Conservation (phyloP, 1,140 invertebrate genomes). For the Atta cephalotes region DNA sequence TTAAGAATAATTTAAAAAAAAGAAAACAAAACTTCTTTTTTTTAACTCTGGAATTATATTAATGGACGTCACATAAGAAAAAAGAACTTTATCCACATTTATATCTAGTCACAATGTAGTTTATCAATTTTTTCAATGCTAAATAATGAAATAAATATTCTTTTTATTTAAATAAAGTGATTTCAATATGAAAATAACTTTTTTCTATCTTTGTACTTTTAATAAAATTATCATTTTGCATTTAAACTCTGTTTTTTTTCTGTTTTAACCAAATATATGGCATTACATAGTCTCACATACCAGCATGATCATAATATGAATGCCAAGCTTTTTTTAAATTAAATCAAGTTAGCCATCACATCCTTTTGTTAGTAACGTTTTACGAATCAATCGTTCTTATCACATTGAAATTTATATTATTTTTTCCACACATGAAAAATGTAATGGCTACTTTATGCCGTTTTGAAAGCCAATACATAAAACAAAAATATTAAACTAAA, state of each 20-base stretch:
- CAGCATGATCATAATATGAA: slow-evolving; percentile 24
- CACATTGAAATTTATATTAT: slow-evolving; percentile 43
- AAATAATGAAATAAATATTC: slow-evolving; percentile 50
- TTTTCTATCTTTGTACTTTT: slow-evolving; percentile 46
- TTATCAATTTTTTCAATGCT: slow-evolving; percentile 39
- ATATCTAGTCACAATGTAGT: slow-evolving; percentile 37
- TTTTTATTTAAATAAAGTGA: slow-evolving; percentile 41
- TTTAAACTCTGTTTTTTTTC: slow-evolving; percentile 7
- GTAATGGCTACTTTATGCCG: slow-evolving; percentile 58
- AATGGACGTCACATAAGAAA: slow-evolving; percentile 47
- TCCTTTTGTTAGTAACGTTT: slow-evolving; percentile 13
- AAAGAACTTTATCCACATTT: slow-evolving; percentile 48
- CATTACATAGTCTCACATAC: slow-evolving; percentile 51
- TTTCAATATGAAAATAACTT: slow-evolving; percentile 55
- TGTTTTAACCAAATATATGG: slow-evolving; percentile 38
- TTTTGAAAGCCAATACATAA: slow-evolving; percentile 75
- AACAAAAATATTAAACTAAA: slow-evolving; percentile 68
- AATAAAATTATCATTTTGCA: slow-evolving; percentile 38
- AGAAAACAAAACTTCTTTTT: neutral
- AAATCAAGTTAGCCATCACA: slow-evolving; percentile 16
- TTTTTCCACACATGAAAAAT: slow-evolving; percentile 40
- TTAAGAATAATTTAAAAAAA: slow-evolving; percentile 33
- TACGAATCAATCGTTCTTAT: slow-evolving; percentile 60
- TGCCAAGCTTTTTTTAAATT: slow-evolving; percentile 36
- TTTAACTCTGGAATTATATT: slow-evolving; percentile 50